Percentiles rank a stretch among this genome's conserved stretches.
Evolutionary conservation across 1,140 invertebrate genomes (phyloP).

Genomic region (Halesus radiatus): DNA sequence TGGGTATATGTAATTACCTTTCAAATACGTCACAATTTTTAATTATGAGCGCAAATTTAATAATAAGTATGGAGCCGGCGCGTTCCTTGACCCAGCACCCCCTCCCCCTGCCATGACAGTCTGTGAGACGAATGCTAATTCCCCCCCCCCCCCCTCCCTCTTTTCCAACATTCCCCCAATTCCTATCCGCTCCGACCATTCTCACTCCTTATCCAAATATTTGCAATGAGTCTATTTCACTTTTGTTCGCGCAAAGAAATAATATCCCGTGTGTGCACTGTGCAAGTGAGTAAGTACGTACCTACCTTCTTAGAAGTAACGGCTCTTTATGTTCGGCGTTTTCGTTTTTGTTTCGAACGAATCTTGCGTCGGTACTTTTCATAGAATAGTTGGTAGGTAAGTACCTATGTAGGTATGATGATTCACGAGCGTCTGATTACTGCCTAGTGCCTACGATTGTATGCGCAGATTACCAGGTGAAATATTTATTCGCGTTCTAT

Average conservation of each 20-base stretch:
- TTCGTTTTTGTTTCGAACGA: constrained; percentile 13
- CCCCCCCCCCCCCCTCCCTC: neutral
- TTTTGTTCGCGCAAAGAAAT: constrained; percentile 20
- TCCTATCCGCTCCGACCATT: neutral
- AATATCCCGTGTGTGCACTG: neutral
- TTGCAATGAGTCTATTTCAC: constrained; percentile 27
- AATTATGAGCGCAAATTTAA: constrained; percentile 25
- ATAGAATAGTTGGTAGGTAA: no score
- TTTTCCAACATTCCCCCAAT: neutral
- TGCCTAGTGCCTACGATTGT: no score
- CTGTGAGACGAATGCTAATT: constrained; percentile 25
- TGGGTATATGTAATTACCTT: no score
- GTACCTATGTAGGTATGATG: no score
- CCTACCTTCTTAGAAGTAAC: neutral
- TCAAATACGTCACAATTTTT: neutral
- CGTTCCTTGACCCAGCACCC: constrained; percentile 26
- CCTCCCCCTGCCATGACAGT: neutral
- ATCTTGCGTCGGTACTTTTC: no score
- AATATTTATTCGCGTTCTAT: no score
- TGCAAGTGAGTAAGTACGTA: neutral
- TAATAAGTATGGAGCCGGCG: neutral
- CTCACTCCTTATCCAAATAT: constrained; percentile 10
- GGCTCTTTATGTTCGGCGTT: neutral
- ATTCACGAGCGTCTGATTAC: no score
- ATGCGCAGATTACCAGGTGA: no score